phyloP scores from a whole-genome alignment of 1,140 invertebrate species.

The Sinonovacula constricta region DNA sequence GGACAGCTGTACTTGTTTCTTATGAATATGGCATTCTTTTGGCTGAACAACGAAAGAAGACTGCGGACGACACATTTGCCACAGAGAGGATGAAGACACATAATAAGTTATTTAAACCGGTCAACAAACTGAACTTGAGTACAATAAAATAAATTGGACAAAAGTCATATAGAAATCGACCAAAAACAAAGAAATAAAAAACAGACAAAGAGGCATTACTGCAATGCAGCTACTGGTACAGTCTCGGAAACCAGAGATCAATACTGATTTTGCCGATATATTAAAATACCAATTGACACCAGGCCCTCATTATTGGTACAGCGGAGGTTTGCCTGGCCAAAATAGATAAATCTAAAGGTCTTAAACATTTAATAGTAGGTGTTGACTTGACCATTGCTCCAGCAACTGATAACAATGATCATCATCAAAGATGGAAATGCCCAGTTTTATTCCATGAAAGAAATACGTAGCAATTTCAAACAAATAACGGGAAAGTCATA shows the following conservation, averaged over 20 bases:
- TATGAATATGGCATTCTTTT: conserved; percentile 24
- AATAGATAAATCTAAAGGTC: conserved; percentile 44
- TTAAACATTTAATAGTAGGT: conserved; percentile 34
- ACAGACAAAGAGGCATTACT: conserved; percentile 51
- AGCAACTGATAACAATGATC: conserved; percentile 6
- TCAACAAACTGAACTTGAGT: conserved; percentile 46
- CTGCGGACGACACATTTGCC: conserved; percentile 46
- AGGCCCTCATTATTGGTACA: conserved; percentile 28
- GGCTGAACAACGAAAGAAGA: conserved; percentile 13
- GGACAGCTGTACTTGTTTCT: conserved; percentile 50
- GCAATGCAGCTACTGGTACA: conserved; percentile 49
- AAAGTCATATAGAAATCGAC: conserved; percentile 36
- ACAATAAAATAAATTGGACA: conserved; percentile 47
- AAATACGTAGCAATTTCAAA: conserved; percentile 18
- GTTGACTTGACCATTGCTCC: conserved; percentile 16
- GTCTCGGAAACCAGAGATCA: background rate
- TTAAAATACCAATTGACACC: conserved; percentile 17
- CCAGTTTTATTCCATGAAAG: conserved; percentile 30
- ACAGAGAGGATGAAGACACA: conserved; percentile 44
- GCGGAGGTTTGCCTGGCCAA: conserved; percentile 37
- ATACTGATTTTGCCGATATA: conserved; percentile 27
- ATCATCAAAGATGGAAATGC: conserved; percentile 50
- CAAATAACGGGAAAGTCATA: background rate
- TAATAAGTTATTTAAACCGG: conserved; percentile 57
- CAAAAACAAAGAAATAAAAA: conserved; percentile 42